Evolutionary conservation across 2,797 vertebrate species (phyloP).

Genomic region (Brachyalestes nurse): DNA sequence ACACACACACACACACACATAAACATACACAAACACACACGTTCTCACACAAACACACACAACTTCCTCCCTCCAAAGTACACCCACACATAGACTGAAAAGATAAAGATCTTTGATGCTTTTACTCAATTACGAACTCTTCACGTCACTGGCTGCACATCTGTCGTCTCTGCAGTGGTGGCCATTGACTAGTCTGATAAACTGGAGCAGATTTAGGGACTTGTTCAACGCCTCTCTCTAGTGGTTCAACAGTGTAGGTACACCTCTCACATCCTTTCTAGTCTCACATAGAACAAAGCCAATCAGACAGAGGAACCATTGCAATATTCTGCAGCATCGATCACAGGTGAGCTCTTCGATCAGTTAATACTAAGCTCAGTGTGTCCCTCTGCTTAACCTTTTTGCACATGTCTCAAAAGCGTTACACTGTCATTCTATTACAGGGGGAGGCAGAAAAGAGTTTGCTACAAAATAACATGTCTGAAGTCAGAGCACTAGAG

Average conservation of each 20-base stretch:
- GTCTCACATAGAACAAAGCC: background rate
- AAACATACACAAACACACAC: background rate
- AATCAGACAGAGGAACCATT: background rate
- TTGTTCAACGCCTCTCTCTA: constrained; percentile 37
- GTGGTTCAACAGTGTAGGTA: constrained; percentile 5
- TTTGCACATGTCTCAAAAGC: no score
- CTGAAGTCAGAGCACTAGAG: constrained; percentile 43
- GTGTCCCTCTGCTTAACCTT: no score
- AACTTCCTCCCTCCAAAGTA: background rate
- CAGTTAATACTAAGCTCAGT: no score
- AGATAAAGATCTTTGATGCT: background rate
- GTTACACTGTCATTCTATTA: background rate
- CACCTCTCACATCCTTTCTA: background rate
- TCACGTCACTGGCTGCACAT: constrained; percentile 8
- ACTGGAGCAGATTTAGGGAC: background rate
- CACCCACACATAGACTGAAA: background rate
- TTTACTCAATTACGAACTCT: constrained; percentile 14
- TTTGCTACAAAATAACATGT: background rate
- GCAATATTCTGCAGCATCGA: background rate
- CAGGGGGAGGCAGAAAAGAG: background rate
- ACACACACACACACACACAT: background rate
- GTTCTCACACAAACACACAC: background rate
- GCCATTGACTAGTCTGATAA: constrained; percentile 18
- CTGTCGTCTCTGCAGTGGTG: background rate
- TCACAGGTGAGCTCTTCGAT: background rate